These are phyloP conservation scores for Sialia sialis DNA, from an alignment of 2,113 vertebrate species.

Conservation along the genomic window DNA sequence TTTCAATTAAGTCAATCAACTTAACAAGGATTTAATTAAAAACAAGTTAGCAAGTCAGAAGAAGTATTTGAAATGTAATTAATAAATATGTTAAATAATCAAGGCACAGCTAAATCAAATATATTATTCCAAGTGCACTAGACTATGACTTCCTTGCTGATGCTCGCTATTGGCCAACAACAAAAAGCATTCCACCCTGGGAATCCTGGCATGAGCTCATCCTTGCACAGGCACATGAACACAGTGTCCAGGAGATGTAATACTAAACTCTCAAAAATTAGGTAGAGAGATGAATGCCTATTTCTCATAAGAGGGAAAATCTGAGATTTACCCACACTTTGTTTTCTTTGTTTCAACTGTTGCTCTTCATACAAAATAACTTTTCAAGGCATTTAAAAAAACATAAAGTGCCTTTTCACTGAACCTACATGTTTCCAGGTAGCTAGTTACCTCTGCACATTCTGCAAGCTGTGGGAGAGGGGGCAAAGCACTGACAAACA, in stretches of 20 bases:
- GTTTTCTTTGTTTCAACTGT: not conserved
- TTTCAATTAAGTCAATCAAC: conserved; percentile 49
- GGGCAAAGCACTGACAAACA: not conserved
- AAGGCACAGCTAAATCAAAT: not conserved
- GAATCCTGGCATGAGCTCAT: not conserved
- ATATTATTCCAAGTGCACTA: not conserved
- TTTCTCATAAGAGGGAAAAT: not conserved
- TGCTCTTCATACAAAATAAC: not conserved
- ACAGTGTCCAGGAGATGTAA: not conserved
- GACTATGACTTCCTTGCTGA: not conserved
- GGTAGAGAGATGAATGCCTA: not conserved
- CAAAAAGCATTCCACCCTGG: not conserved
- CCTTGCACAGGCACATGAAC: not conserved
- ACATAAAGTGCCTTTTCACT: not conserved
- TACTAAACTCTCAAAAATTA: not conserved
- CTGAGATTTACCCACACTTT: not conserved
- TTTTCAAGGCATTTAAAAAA: not conserved
- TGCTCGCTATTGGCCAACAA: not conserved
- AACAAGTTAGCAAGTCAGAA: conserved; percentile 47
- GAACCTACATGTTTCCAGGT: not conserved
- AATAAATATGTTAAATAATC: conserved; percentile 35
- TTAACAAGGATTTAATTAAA: conserved; percentile 54
- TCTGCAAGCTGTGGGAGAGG: not conserved
- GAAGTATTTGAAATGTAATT: conserved; percentile 22
- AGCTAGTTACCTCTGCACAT: not conserved